Evolutionary conservation across 2,797 vertebrate genomes (phyloP), one percentile per base, ranked within the genome.

Genomic region (Epinephelus coioides): DNA sequence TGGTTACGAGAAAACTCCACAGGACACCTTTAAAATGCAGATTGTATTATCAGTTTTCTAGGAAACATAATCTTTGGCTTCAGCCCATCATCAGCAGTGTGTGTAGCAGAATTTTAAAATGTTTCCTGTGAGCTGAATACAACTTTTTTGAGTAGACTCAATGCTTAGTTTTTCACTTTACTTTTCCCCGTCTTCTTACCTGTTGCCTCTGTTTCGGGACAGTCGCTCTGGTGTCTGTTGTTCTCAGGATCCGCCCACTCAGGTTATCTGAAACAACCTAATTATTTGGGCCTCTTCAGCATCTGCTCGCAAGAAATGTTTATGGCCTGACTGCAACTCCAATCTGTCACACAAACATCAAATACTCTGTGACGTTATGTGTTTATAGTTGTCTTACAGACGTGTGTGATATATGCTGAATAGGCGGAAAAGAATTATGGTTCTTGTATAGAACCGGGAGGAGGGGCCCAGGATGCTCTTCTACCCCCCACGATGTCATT

Each of bases 361-460:
- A 75, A 75, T 64, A 76, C 68, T 82, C 59, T 44, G 49, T 83
- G 90, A 91, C 67, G 89, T 73, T 89, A 81, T 88, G 49, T 78
- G 90, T 92, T 93, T 94, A 89, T 90, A 67, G 91, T 82, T 85
- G 89, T 91, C 84, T 89, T 81, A 81, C 81, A 78, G 81, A 81
- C 73, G 61, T 23, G 77, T 76, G 89, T 89, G 82, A 91, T 91
- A 83, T 91, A 89, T 91, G 94, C 93, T 87, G 91, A 93, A 87
- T 83, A 85, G 86, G 82, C 90, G 86, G 84, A 82, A 92, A 82
- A 86, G 81, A 93, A 74, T 87, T 85, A 92, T 86, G 83, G 86
- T 75, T 86, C 51, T 60, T 73, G 81, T 81, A 74, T 82, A 83
- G 87, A 89, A 88, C 81, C 84, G 78, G 84, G 74, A 34, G 81